A percentile compares a stretch with the other conserved stretches of the same genome.
These are phyloP conservation scores for Sclerurus mexicanus DNA, from an alignment of 2,113 vertebrate genomes.

Conservation along the genomic window DNA sequence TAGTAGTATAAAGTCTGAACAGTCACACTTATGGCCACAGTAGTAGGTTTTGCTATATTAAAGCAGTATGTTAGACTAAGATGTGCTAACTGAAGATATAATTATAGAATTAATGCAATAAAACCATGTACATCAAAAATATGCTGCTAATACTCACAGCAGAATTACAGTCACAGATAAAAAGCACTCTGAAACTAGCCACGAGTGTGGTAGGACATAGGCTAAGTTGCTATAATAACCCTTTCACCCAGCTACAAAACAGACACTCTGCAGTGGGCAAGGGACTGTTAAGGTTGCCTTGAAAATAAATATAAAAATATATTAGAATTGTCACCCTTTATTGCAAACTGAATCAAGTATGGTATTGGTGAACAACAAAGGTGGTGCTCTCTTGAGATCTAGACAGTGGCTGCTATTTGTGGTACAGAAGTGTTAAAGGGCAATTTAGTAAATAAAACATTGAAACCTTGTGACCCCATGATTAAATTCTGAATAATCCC, in stretches of 20 bases:
- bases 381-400: not conserved
- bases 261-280: not conserved
- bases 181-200: not conserved
- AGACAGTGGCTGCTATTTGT: not conserved
- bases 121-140: not conserved
- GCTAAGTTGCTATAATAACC: not conserved
- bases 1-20: not conserved
- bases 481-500: not conserved
- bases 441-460: not conserved
- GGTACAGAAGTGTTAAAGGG: not conserved
- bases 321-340: not conserved
- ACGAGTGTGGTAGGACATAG: not conserved
- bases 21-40: not conserved
- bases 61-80: not conserved
- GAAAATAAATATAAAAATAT: not conserved
- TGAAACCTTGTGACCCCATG: not conserved
- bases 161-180: not conserved
- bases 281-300: not conserved
- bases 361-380: not conserved
- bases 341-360: not conserved
- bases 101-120: not conserved
- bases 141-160: not conserved
- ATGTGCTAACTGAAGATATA: not conserved
- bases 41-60: not conserved
- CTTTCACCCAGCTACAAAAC: not conserved